phyloP scores from a whole-genome alignment of 1,140 invertebrate genomes.

The Sycophila sp. region DNA sequence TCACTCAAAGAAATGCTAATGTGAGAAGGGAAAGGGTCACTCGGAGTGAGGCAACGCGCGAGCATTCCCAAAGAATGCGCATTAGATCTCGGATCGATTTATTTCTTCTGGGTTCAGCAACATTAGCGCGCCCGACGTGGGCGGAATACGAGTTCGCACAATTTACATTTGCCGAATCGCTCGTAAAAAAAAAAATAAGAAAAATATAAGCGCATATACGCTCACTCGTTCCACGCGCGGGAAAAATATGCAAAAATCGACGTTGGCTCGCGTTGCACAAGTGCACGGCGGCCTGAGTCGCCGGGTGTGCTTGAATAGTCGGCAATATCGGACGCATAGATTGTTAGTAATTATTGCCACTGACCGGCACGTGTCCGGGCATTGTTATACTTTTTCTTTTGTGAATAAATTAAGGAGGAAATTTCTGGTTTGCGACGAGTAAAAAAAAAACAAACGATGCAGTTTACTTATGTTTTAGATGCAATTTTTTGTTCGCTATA shows the following conservation, averaged over 20 bases:
- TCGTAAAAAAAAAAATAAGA: background rate
- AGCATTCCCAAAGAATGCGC: background rate
- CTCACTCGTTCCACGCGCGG: background rate
- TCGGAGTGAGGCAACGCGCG: constrained; percentile 26
- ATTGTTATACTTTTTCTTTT: background rate
- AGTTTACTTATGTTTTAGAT: no score
- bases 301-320: no score
- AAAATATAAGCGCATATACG: background rate
- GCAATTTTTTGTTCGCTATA: no score
- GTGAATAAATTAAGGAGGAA: no score
- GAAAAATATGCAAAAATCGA: background rate
- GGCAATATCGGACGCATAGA: no score
- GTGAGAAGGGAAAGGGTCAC: constrained; percentile 20
- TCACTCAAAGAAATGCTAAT: constrained; percentile 5
- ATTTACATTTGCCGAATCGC: constrained; percentile 36
- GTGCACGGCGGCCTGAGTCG: background rate
- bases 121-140: constrained; percentile 38
- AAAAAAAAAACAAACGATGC: no score
- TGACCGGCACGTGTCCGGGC: no score
- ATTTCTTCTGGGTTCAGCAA: constrained; percentile 40
- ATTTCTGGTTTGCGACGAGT: no score
- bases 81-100: constrained; percentile 31
- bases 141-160: constrained; percentile 43
- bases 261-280: background rate
- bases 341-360: no score